Evolutionary conservation across 2,797 vertebrate species (phyloP).

Genomic region (Coracias cyanogaster): DNA sequence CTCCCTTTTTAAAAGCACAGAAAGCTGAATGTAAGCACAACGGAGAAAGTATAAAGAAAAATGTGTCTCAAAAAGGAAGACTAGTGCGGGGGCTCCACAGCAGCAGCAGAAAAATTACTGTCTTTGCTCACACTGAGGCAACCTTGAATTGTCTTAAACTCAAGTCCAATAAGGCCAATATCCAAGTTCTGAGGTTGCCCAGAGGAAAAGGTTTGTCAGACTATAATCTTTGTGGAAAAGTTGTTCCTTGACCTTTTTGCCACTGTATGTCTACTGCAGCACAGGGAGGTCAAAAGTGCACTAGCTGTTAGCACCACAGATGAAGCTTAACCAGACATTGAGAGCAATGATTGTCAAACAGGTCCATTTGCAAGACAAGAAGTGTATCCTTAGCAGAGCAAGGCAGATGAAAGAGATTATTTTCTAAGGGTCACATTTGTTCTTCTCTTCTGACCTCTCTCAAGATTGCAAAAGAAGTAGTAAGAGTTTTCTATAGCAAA

Average conservation of each 20-base stretch:
- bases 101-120: not conserved
- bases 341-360: conserved; percentile 73
- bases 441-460: conserved; percentile 74
- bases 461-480: conserved; percentile 62
- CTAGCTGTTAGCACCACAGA: conserved; percentile 66
- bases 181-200: conserved; percentile 42
- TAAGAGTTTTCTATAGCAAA: conserved; percentile 56
- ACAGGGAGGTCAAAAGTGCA: conserved; percentile 73
- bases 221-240: conserved; percentile 65
- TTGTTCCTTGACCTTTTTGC: conserved; percentile 70
- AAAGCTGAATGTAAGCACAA: not conserved
- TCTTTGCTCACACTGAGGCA: not conserved
- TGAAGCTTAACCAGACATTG: conserved; percentile 67
- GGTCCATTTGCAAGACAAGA: conserved; percentile 77
- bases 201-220: conserved; percentile 53
- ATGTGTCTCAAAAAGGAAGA: not conserved
- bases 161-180: conserved; percentile 23
- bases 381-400: conserved; percentile 69
- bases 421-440: conserved; percentile 73
- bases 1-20: not conserved
- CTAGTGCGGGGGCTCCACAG: not conserved
- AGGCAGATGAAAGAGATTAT: conserved; percentile 74
- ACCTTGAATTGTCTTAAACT: conserved; percentile 52
- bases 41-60: not conserved
- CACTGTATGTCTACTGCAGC: conserved; percentile 45